Base-by-base conservation (phyloP, 2,113 vertebrate genomes). In the Psittacula cyanocephala region DNA sequence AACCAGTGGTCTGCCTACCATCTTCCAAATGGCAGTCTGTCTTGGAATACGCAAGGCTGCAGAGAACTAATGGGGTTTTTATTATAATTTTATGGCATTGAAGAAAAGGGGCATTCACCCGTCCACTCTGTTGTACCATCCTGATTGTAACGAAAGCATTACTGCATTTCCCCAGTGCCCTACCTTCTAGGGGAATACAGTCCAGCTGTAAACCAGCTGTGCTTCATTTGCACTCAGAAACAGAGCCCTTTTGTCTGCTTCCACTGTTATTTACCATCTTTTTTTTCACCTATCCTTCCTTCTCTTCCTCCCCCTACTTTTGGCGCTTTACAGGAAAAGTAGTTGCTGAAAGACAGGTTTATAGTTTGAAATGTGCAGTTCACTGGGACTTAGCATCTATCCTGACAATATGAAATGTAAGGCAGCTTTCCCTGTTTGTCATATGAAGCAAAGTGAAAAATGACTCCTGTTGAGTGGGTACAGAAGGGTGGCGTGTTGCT, bases 161-260 rank as follows among this genome's bases (percentile, higher is more conserved):
- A 89, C 31, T 5, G 72, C 89, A 83, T 96, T 97, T 95, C 82
- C 84, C 86, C 78, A 60, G 53, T 93, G 84, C 77, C 85, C 71
- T 97, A 95, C 89, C 77, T 94, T 96, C 50, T 55, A 68, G 62
- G 27, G 39, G 49, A 91, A 90, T 93, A 90, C 87, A 94, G 91
- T 74, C 72, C 93, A 98, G 96, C 93, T 98, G 96, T 96, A 96
- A 97, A 94, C 79, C 98, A 98, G 97, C 97, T 98, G 98, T 97
- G 88, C 95, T 98, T 97, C 93, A 97, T 98, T 98, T 97, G 63
- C 49, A 62, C 88, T 95, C 87, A 89, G 88, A 95, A 97, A 98
- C 96, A 98, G 97, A 97, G 91, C 35, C 63, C 91, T 96, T 98
- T 98, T 98, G 97, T 98, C 97, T 97, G 64, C 44, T 95, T 93